These are phyloP conservation scores for Crocallis elinguaria DNA, from an alignment of 2,888 invertebrate genomes.

Conservation along the genomic window DNA sequence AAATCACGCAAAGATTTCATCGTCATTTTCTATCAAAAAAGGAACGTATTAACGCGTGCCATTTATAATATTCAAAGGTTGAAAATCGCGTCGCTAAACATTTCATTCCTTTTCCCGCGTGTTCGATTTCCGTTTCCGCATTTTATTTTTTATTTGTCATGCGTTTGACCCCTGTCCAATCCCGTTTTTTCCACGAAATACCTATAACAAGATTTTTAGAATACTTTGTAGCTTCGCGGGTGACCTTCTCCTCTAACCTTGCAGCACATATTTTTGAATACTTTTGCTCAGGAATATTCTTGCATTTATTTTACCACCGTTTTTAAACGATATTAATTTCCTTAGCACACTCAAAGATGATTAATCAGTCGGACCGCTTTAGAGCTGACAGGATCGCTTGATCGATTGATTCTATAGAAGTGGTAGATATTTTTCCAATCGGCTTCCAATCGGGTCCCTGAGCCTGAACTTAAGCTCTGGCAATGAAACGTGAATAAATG, in stretches of 20 bases:
- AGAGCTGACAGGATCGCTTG: slow-evolving; percentile 18
- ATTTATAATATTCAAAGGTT: too few species aligned
- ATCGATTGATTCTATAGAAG: slow-evolving; percentile 14
- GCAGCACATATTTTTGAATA: too few species aligned
- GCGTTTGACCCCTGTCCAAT: not conserved
- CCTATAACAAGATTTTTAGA: too few species aligned
- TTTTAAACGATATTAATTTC: slow-evolving; percentile 5
- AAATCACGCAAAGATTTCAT: too few species aligned
- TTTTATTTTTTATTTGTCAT: not conserved
- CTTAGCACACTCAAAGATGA: slow-evolving; percentile 1
- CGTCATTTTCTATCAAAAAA: too few species aligned
- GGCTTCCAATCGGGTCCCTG: too few species aligned
- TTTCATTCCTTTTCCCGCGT: not conserved
- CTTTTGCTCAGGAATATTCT: too few species aligned
- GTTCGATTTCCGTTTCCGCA: not conserved
- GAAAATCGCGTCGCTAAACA: too few species aligned
- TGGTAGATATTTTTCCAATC: slow-evolving; percentile 16
- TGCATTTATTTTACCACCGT: too few species aligned
- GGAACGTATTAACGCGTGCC: too few species aligned
- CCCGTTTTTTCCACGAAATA: not conserved
- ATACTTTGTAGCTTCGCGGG: too few species aligned
- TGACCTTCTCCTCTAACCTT: not conserved
- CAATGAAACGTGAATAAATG: not conserved
- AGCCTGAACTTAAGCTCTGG: not conserved
- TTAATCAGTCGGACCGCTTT: slow-evolving; percentile 19